Conservation (phyloP, 2,113 vertebrate genomes). For the Rhipidura dahli region DNA sequence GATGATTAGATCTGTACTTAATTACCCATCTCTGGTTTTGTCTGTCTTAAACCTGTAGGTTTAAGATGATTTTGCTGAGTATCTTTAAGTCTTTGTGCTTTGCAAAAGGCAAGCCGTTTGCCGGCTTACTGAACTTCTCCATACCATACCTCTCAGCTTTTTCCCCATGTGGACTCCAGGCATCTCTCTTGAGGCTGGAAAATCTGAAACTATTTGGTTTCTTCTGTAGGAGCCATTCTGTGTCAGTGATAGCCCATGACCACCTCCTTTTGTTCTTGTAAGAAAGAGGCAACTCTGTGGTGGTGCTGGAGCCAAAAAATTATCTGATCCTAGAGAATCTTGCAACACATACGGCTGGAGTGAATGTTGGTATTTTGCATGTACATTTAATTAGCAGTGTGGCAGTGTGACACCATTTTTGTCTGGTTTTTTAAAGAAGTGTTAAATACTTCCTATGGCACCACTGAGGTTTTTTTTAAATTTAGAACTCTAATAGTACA, state of each 20-base stretch:
- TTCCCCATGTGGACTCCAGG: neutral
- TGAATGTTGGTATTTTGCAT: neutral
- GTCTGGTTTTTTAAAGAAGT: neutral
- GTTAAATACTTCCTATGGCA: neutral
- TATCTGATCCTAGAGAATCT: neutral
- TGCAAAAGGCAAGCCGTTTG: neutral
- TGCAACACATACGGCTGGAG: neutral
- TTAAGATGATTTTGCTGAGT: neutral
- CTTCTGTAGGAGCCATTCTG: neutral
- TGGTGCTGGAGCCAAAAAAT: neutral
- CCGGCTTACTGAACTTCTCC: neutral
- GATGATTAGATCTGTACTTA: neutral
- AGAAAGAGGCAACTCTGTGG: neutral
- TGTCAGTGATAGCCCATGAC: neutral
- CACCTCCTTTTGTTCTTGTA: neutral
- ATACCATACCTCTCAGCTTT: neutral
- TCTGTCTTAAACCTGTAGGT: neutral
- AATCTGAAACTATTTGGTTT: neutral
- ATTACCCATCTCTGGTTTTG: neutral
- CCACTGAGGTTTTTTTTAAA: neutral
- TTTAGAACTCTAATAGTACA: neutral
- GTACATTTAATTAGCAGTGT: neutral
- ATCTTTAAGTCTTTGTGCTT: neutral
- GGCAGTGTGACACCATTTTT: neutral
- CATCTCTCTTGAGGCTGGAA: neutral